Percentiles rank a stretch among this genome's conserved stretches.
phyloP scores from a whole-genome alignment of 2,113 vertebrate species.

The Bos indicus region DNA sequence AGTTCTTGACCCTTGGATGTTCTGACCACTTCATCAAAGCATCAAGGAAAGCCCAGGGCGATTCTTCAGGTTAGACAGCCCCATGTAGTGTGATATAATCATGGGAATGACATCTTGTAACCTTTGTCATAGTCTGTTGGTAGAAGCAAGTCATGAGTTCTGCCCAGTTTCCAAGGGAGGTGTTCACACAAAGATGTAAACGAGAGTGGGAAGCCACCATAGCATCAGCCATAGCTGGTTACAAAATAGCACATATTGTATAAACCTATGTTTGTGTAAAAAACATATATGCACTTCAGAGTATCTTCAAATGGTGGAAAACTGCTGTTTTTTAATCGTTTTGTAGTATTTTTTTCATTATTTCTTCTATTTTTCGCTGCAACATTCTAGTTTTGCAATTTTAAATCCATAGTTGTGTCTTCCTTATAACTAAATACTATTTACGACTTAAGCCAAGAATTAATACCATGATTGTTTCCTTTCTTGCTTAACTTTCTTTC shows the following conservation, averaged over 20 bases:
- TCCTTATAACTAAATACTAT: constrained; percentile 2
- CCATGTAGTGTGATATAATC: neutral
- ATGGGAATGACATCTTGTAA: neutral
- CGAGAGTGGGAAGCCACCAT: neutral
- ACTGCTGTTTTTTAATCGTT: neutral
- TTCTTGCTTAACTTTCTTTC: neutral
- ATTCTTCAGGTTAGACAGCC: neutral
- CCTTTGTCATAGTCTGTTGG: neutral
- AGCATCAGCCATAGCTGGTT: neutral
- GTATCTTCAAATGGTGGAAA: neutral
- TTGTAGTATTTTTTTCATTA: neutral
- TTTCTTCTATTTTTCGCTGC: neutral
- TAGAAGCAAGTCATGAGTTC: neutral
- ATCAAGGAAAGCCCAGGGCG: neutral
- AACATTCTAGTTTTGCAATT: neutral
- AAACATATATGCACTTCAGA: neutral
- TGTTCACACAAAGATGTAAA: neutral
- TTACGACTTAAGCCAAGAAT: neutral
- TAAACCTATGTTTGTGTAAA: neutral
- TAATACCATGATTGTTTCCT: neutral
- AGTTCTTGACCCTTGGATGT: neutral
- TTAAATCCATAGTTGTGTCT: constrained; percentile 20
- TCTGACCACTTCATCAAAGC: neutral
- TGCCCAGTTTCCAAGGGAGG: neutral
- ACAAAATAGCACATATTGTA: neutral